Percentiles rank a stretch among this genome's conserved stretches.
Evolutionary conservation across 2,888 invertebrate species (phyloP).

Genomic region (Drosophila mimetica): DNA sequence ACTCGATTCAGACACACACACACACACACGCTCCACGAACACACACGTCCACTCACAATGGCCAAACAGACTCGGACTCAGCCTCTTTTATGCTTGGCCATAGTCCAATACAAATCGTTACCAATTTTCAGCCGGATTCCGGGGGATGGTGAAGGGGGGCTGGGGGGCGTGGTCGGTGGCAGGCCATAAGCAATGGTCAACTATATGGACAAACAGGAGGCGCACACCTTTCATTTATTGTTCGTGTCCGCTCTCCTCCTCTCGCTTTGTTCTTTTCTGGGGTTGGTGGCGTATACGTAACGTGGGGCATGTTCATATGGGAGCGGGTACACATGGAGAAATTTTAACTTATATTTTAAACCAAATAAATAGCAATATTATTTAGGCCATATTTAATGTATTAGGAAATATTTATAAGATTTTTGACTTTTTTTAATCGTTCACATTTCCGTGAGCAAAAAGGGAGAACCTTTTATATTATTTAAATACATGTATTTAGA

Average conservation of each 20-base stretch:
- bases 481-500: no score
- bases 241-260: slow-evolving; percentile 31
- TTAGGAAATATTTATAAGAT: no score
- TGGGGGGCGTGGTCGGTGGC: slow-evolving; percentile 36
- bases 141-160: slow-evolving; percentile 6
- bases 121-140: slow-evolving; percentile 74
- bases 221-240: slow-evolving; percentile 78
- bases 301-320: slow-evolving; percentile 39
- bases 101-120: slow-evolving; percentile 75
- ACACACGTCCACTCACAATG: slow-evolving; percentile 31
- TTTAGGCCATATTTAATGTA: no score
- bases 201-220: slow-evolving; percentile 73
- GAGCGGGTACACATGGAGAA: slow-evolving; percentile 17
- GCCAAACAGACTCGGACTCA: slow-evolving; percentile 26
- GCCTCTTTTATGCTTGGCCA: slow-evolving; percentile 62
- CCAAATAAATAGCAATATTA: no score
- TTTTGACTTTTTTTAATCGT: no score
- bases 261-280: slow-evolving; percentile 8
- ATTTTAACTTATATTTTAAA: no score
- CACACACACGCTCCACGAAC: slow-evolving; percentile 1
- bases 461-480: no score
- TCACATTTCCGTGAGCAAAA: no score
- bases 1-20: slow-evolving; percentile 10
- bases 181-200: slow-evolving; percentile 76
- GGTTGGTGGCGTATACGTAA: slow-evolving; percentile 46